Evolutionary conservation across 2,797 vertebrate species (phyloP).

Genomic region (Linurgus olivaceus): DNA sequence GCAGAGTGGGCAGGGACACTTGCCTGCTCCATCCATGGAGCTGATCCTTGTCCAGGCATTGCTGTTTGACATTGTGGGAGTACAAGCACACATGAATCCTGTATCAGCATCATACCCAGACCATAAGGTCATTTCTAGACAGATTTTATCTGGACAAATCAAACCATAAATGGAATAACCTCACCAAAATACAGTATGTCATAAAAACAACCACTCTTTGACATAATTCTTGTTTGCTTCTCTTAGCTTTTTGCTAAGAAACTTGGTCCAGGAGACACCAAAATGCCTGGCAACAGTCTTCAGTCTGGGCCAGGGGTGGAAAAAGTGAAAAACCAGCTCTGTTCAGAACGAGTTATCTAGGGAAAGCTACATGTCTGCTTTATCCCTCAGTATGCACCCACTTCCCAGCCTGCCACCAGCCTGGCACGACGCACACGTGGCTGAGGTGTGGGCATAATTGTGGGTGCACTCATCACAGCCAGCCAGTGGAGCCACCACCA

Average conservation of each 20-base stretch:
- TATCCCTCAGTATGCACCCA: neutral
- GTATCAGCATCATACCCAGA: conserved; percentile 56
- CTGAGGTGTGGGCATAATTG: neutral
- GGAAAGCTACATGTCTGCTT: neutral
- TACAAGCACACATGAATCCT: neutral
- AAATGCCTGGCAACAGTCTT: neutral
- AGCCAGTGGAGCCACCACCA: neutral
- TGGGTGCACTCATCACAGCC: neutral
- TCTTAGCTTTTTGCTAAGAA: conserved; percentile 27
- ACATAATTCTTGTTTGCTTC: conserved; percentile 34
- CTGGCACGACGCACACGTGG: accelerated
- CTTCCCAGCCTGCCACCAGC: neutral
- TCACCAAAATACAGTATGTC: neutral
- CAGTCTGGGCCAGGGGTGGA: neutral
- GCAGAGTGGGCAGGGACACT: neutral
- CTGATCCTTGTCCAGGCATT: neutral
- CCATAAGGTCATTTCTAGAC: conserved; percentile 64
- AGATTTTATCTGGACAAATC: conserved; percentile 38
- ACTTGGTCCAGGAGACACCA: neutral
- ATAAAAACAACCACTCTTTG: neutral
- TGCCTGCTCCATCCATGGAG: neutral
- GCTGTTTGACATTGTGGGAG: neutral
- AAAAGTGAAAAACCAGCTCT: neutral
- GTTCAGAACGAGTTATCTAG: neutral
- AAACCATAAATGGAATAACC: neutral